These are phyloP conservation scores for Phytoseiulus persimilis DNA, from an alignment of 2,888 invertebrate species.

Conservation along the genomic window DNA sequence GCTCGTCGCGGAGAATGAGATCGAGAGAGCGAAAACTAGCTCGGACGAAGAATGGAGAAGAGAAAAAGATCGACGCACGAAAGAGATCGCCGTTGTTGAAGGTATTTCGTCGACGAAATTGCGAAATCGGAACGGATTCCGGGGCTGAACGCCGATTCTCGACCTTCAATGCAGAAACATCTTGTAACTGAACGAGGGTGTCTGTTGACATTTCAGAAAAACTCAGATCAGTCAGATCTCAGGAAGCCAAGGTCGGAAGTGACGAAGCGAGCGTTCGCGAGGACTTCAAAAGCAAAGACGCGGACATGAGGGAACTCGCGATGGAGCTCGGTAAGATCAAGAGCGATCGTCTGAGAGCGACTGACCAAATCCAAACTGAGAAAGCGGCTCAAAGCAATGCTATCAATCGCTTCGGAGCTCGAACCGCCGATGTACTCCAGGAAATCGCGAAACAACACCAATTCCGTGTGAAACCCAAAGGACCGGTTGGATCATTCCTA, in stretches of 20 bases:
- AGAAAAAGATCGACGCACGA: background rate
- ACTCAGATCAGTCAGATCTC: background rate
- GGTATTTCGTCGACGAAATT: background rate
- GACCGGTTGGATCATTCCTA: background rate
- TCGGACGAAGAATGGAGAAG: background rate
- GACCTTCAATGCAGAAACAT: too few relatives aligned
- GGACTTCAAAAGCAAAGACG: background rate
- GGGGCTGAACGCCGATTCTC: too few relatives aligned
- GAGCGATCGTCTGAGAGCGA: background rate
- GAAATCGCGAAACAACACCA: background rate
- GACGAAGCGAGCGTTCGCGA: background rate
- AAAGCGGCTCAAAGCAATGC: conserved; percentile 9
- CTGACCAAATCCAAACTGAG: background rate
- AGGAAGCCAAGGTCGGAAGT: background rate
- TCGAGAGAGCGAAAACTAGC: background rate
- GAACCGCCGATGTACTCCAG: background rate
- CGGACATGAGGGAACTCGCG: background rate
- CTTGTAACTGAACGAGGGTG: background rate
- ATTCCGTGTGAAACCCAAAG: conserved; percentile 15
- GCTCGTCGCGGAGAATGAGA: conserved; percentile 33
- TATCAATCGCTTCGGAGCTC: conserved; percentile 22
- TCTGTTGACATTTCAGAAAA: background rate
- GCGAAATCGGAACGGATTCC: too few relatives aligned
- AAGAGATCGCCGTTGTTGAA: background rate
- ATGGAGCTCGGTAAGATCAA: background rate